Conservation (phyloP, 2,888 invertebrate genomes). For the Cylindroiulus punctatus region DNA sequence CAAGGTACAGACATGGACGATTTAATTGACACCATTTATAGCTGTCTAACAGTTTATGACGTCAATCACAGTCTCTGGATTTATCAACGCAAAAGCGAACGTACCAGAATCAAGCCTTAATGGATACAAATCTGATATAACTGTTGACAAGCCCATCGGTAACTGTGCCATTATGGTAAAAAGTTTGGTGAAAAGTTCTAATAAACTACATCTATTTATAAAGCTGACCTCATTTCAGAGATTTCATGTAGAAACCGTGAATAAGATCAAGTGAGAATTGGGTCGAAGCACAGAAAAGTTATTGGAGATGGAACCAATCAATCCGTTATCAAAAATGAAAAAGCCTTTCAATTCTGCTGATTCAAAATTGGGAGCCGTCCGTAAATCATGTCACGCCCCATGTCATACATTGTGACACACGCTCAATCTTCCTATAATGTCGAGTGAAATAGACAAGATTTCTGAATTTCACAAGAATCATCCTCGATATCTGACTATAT, state of each 20-base stretch:
- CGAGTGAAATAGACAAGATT: too few species aligned
- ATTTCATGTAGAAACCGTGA: neutral
- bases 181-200: neutral
- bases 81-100: neutral
- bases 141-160: constrained; percentile 15
- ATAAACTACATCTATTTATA: constrained; percentile 40
- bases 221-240: neutral
- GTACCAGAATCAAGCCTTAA: neutral
- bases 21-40: neutral
- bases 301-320: constrained; percentile 14
- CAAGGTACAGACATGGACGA: neutral
- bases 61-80: neutral
- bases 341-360: neutral
- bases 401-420: neutral
- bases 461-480: too few species aligned
- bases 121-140: constrained; percentile 24
- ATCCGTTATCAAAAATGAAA: neutral
- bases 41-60: too few species aligned
- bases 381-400: neutral
- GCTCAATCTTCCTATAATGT: too few species aligned
- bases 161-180: neutral
- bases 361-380: neutral
- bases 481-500: too few species aligned
- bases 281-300: constrained; percentile 41
- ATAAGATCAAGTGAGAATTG: constrained; percentile 14